Evolutionary conservation across 1,140 invertebrate species (phyloP), one percentile per base, ranked within the genome.

Genomic region (Drosophila ironensis): DNA sequence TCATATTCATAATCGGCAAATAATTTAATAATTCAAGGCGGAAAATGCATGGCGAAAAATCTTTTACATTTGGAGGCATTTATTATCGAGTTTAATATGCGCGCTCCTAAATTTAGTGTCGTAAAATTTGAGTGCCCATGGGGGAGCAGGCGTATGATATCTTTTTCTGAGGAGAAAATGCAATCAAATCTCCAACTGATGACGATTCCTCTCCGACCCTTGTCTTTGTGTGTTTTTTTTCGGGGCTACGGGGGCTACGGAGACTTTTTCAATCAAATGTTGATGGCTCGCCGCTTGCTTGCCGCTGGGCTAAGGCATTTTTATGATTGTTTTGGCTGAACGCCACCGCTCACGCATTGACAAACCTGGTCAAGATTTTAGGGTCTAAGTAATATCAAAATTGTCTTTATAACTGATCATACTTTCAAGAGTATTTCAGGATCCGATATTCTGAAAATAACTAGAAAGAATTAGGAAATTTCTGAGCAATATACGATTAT

Each of bases 191-290:
- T 63, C 52, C 73, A 81, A 63, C 56, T 73, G 74, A 78, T 77
- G 74, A 72, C 54, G 59, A 63, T 63, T 73, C 42, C n/a, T n/a
- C n/a, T n/a, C 16, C 51, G 9, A 9, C 8, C n/a, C 20, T 12
- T 28, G 25, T 25, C 14, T 51, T 57, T 27, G n/a, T n/a, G n/a
- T n/a, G n/a, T n/a, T 30, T 17, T 38, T 33, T 38, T 24, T 9
- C 22, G 22, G 38, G 8, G n/a, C 20, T 22, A 5, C 20, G n/a
- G n/a, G n/a, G n/a, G n/a, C n/a, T n/a, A 16, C 56, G 37, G 42
- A 57, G 72, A 77, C 53, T 84, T 73, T 70, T 82, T 82, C 78
- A 82, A 82, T 82, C 78, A 82, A 82, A 73, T 59, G 59, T 82
- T 84, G 73, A 82, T 82, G 68, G 45, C 33, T 57, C 25, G 27